phyloP scores from a whole-genome alignment of 2,797 vertebrate species.

The Loris lydekkerianus region DNA sequence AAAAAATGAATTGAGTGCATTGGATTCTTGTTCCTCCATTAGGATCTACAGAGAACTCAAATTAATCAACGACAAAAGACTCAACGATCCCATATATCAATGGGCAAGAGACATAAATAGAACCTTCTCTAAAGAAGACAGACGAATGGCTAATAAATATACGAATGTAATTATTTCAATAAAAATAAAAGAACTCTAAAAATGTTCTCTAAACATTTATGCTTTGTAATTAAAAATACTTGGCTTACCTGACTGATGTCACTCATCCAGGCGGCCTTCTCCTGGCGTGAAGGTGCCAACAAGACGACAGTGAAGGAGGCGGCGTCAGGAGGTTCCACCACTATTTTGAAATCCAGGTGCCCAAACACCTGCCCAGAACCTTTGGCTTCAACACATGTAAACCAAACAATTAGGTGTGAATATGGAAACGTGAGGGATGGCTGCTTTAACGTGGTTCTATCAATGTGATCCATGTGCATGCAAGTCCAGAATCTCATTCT shows the following conservation, averaged over 20 bases:
- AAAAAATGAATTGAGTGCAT: no score
- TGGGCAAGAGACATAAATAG: no score
- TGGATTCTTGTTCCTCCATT: no score
- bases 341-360: conserved; percentile 98
- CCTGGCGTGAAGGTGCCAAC: conserved; percentile 95
- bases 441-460: neutral
- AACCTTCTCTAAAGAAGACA: no score
- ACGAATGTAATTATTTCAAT: neutral
- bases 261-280: conserved; percentile 99
- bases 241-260: conserved; percentile 97
- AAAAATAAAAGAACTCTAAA: conserved; percentile 45
- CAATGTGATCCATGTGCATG: rapidly evolving
- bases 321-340: conserved; percentile 94
- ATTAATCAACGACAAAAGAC: no score
- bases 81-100: no score
- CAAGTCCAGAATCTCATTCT: neutral
- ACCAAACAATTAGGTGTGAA: neutral
- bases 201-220: neutral
- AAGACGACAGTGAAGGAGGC: conserved; percentile 96
- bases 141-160: no score
- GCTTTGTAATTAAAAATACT: neutral
- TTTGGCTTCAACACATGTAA: conserved; percentile 90
- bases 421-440: neutral
- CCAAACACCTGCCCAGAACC: conserved; percentile 95
- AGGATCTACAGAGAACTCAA: no score